A percentile compares a stretch with the other conserved stretches of the same genome.
phyloP scores from a whole-genome alignment of 2,888 invertebrate genomes.

The Megastigmus dorsalis region DNA sequence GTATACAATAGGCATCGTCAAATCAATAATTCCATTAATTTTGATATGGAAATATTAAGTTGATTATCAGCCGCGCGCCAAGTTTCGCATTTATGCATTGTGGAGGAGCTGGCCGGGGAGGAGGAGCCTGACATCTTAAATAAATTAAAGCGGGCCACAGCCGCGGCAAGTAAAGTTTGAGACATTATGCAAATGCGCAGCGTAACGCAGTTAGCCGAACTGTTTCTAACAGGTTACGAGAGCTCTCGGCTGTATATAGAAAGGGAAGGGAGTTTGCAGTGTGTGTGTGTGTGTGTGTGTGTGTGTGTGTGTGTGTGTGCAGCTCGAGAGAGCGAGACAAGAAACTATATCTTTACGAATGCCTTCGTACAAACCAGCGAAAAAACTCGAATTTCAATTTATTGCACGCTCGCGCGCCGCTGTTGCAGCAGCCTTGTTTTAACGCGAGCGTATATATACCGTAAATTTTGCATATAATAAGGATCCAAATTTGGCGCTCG shows the following conservation, averaged over 20 bases:
- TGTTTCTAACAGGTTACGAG: constrained; percentile 30
- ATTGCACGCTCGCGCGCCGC: background rate
- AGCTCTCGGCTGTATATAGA: background rate
- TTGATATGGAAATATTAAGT: too few species aligned
- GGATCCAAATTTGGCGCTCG: too few species aligned
- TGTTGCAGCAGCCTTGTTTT: background rate
- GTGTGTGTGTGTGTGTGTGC: too few species aligned
- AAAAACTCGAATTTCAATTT: constrained; percentile 45
- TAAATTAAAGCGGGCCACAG: constrained; percentile 25
- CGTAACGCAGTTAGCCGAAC: constrained; percentile 36
- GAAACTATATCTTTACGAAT: constrained; percentile 13
- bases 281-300: too few species aligned
- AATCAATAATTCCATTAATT: too few species aligned
- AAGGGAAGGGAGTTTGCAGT: too few species aligned
- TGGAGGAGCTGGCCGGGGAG: too few species aligned
- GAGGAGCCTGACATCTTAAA: constrained; percentile 35
- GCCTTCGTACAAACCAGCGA: background rate
- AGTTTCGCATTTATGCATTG: background rate
- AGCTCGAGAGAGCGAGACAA: constrained; percentile 3
- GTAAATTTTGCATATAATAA: background rate
- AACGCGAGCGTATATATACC: too few species aligned
- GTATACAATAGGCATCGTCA: too few species aligned
- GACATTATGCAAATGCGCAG: constrained; percentile 46
- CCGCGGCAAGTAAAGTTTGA: constrained; percentile 26
- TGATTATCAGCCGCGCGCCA: too few species aligned